Base-by-base conservation (phyloP, 2,888 invertebrate genomes). In the Drosophila kokeensis region DNA sequence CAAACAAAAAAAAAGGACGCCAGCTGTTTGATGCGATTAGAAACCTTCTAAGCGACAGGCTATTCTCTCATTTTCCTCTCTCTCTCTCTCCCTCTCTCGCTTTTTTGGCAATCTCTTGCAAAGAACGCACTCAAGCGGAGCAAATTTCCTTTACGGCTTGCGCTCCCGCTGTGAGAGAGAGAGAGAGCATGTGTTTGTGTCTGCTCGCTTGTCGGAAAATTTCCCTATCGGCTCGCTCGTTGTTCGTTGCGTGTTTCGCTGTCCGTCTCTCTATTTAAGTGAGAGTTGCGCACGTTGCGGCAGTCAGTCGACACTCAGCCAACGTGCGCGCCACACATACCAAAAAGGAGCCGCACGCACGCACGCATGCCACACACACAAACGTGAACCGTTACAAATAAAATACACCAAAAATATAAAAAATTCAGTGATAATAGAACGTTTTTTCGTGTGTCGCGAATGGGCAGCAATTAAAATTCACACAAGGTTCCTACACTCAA, bases 241-340 rank as follows among this genome's bases (percentile, higher is more conserved):
- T 45, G 61, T 65, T 61, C 73, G 69, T 49, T 24, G 42, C 30
- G 45, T 45, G 45, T 30, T 42, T 30, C 57, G 48, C 58, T 32
- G 54, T 21, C 42, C 65, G 73, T 53, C 69, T 69, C 82, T 81
- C 87, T 75, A 86, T 85, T 88, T 88, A 85, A 87, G 82, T 78
- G 88, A 84, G 87, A 85, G 85, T 32, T 88, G 81, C 86, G 90
- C 85, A 89, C 88, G 86, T 77, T 89, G 78, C 78, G 86, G 72
- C 88, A 86, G 87, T 90, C 88, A 86, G 87, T 85, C 90, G 88
- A 85, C 86, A 89, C 69, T 82, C 73, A 85, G 86, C 81, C 65
- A 87, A 61, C 85, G 89, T 86, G 85, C 83, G 89, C 87, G 82
- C 69, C 54, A 79, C 69, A 71, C 71, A 71, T 38, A 70, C 52